Percentiles rank a stretch among this genome's conserved stretches.
Conservation (phyloP, 2,113 vertebrate genomes). For the Centropus unirufus region DNA sequence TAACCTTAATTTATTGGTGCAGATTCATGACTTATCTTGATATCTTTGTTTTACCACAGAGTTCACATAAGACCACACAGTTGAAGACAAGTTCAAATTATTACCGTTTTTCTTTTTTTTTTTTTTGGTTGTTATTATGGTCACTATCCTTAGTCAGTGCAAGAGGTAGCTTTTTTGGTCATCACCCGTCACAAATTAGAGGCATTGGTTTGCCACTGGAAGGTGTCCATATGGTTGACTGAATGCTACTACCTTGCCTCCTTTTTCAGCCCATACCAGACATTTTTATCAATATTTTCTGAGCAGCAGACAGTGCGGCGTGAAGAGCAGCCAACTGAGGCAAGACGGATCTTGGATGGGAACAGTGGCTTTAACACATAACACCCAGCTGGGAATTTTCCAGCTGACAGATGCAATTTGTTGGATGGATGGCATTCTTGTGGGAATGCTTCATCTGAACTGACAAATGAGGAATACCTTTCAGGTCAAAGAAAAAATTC, state of each 20-base stretch:
- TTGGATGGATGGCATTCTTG: neutral
- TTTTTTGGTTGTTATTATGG: neutral
- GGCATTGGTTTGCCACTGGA: neutral
- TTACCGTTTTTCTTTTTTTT: neutral
- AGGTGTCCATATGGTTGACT: neutral
- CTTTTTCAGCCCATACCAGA: neutral
- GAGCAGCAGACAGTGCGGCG: neutral
- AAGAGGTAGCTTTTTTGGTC: neutral
- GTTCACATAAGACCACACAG: neutral
- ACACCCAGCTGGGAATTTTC: conserved; percentile 3
- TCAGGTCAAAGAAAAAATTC: neutral
- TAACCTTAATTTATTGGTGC: neutral
- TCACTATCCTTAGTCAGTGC: neutral
- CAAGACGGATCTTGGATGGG: neutral
- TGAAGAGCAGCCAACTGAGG: conserved; percentile 17
- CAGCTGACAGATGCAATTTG: neutral
- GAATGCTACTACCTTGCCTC: neutral
- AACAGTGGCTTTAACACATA: neutral
- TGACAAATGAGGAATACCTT: neutral
- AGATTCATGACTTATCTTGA: neutral
- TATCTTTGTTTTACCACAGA: neutral
- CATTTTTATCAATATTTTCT: neutral
- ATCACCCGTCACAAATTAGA: neutral
- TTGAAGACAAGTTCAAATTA: neutral
- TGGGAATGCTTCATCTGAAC: neutral